These are phyloP conservation scores for Scaptodrosophila latifasciaeformis DNA, from an alignment of 2,888 invertebrate species.

Conservation along the genomic window DNA sequence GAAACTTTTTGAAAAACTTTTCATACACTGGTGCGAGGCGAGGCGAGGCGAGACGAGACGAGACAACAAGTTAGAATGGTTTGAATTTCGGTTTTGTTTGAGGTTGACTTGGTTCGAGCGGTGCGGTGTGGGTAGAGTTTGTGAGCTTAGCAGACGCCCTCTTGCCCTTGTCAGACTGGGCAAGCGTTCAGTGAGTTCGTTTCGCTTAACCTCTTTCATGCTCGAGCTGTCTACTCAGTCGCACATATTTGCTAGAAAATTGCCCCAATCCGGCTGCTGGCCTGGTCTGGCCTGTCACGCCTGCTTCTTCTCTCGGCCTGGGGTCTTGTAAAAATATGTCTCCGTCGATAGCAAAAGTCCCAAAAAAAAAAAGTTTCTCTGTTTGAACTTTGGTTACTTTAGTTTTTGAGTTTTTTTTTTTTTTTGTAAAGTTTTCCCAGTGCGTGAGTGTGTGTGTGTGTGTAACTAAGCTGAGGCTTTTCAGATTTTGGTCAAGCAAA, in stretches of 20 bases:
- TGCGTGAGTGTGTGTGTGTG: neutral
- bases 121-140: constrained; percentile 42
- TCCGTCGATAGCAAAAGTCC: constrained; percentile 31
- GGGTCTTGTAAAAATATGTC: constrained; percentile 40
- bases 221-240: neutral
- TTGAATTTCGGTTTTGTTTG: too few species aligned
- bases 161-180: constrained; percentile 36
- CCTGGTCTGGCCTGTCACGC: neutral
- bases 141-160: constrained; percentile 39
- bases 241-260: constrained; percentile 15
- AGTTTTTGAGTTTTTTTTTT: constrained; percentile 39
- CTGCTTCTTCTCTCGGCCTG: neutral
- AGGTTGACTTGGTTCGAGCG: too few species aligned
- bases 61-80: too few species aligned
- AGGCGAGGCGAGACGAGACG: too few species aligned
- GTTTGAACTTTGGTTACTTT: constrained; percentile 55
- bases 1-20: constrained; percentile 40
- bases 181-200: constrained; percentile 38
- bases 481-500: constrained; percentile 9
- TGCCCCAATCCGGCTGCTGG: neutral
- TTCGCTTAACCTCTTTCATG: constrained; percentile 52
- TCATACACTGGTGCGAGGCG: constrained; percentile 43
- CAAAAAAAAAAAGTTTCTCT: constrained; percentile 40
- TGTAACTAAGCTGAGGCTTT: neutral
- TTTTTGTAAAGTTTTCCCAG: constrained; percentile 1